These are phyloP conservation scores for Brachionus sp. DNA, from an alignment of 1,140 invertebrate species.

Conservation along the genomic window DNA sequence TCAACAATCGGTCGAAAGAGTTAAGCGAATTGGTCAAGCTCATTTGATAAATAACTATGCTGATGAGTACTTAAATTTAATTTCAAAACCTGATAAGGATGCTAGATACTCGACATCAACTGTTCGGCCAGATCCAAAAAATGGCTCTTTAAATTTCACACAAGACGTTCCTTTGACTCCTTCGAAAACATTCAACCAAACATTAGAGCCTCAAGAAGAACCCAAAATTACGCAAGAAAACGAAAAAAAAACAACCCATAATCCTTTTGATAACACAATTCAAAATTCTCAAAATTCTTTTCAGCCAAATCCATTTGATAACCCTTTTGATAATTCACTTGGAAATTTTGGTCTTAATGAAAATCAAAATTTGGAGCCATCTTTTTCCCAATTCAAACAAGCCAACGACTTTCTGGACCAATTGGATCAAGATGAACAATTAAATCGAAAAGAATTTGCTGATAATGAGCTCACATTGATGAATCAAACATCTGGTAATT, in stretches of 20 bases:
- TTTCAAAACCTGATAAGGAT: neutral
- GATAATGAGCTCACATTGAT: conserved; percentile 10
- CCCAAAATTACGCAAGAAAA: neutral
- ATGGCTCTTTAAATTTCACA: neutral
- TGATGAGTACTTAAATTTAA: conserved; percentile 10
- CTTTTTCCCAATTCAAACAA: neutral
- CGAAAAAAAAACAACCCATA: no score
- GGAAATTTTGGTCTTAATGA: neutral
- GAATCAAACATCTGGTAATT: neutral
- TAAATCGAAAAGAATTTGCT: conserved; percentile 26
- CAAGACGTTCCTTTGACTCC: neutral
- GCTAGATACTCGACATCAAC: conserved; percentile 6
- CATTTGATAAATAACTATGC: neutral
- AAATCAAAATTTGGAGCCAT: neutral
- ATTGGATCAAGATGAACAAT: conserved; percentile 1
- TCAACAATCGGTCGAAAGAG: conserved; percentile 27
- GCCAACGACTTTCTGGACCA: neutral
- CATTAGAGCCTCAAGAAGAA: neutral
- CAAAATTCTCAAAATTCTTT: neutral
- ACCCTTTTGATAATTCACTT: neutral
- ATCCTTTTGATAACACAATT: neutral
- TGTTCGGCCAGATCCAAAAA: neutral
- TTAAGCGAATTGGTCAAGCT: conserved; percentile 28
- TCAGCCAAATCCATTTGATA: neutral
- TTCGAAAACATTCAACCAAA: conserved; percentile 9